phyloP scores from a whole-genome alignment of 2,888 invertebrate genomes.

The Julus scanicus region DNA sequence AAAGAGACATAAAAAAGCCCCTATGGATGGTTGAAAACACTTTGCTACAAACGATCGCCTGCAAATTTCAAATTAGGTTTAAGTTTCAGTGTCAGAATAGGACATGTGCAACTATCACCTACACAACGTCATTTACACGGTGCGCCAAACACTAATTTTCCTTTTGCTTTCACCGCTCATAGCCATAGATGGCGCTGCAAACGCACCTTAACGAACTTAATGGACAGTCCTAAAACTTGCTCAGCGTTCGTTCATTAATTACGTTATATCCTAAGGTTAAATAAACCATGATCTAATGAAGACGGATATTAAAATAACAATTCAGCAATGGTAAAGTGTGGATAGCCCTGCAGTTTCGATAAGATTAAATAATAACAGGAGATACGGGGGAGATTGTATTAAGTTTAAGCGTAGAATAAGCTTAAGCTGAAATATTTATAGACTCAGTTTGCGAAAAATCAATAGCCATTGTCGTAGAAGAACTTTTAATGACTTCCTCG shows the following conservation, averaged over 20 bases:
- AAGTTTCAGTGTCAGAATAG: background rate
- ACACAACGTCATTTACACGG: background rate
- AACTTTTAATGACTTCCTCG: slow-evolving; percentile 11
- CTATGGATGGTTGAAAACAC: background rate
- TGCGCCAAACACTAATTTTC: background rate
- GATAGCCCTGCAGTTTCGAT: background rate
- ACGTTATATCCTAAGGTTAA: background rate
- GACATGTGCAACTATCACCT: background rate
- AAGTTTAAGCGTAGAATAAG: background rate
- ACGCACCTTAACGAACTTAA: background rate
- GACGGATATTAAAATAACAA: background rate
- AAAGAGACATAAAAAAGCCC: background rate
- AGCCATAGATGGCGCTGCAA: background rate
- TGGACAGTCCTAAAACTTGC: background rate
- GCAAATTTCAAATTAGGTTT: background rate
- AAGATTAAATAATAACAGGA: slow-evolving; percentile 6
- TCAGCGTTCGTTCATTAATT: background rate
- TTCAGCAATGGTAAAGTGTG: background rate
- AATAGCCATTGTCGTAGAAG: background rate
- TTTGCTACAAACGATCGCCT: background rate
- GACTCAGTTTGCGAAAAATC: background rate
- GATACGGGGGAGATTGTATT: background rate
- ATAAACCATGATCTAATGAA: background rate
- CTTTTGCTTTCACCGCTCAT: background rate
- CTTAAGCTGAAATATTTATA: background rate